Evolutionary conservation across 30 jellyfish, hydroid and myxozoan genomes (phyloP), one percentile per base, ranked within the genome.

Genomic region (Aurelia sp.): DNA sequence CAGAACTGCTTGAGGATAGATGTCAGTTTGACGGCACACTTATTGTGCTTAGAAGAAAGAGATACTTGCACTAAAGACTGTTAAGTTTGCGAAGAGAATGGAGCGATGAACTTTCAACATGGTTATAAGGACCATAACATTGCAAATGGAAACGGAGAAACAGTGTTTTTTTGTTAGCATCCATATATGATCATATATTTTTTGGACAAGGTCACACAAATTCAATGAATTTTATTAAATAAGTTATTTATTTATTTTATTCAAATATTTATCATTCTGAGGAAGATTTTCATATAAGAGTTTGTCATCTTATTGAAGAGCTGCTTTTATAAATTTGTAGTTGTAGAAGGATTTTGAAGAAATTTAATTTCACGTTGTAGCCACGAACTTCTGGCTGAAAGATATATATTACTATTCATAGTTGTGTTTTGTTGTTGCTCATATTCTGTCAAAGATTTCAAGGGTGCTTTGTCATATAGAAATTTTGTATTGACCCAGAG

Each of bases 41-140:
- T 76, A 24, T 7, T 76, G n/a, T 76, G 87, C 87, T 16, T 76
- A 38, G 87, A 76, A 15, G 24, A 35, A 15, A 76, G 60, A 35
- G 87, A 76, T 63, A 2, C 8, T 3, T 76, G 87, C 65, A 13
- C n/a, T 11, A 20, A n/a, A 8, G 31, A 35, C n/a, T 76, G 87
- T 62, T 76, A 75, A 76, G 13, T 8, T 47, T 12, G 50, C 38
- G 10, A 17, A 18, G 75, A 64, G 40, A 20, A 20, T 21, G 72
- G 38, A 19, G 60, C 73, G 58, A 15, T 62, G 85, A 38, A 50
- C 52, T 35, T 8, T 63, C 2, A 8, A 35, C 21, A 21, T 21
- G 31, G 61, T 52, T n/a, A n/a, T 0, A 7, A n/a, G 8, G 31
- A 61, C 0, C 31, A 19, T 12, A 61, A n/a, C 20, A 61, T 22